These are phyloP conservation scores for Ctenomys sociabilis DNA, from an alignment of 2,113 vertebrate species.

Conservation along the genomic window DNA sequence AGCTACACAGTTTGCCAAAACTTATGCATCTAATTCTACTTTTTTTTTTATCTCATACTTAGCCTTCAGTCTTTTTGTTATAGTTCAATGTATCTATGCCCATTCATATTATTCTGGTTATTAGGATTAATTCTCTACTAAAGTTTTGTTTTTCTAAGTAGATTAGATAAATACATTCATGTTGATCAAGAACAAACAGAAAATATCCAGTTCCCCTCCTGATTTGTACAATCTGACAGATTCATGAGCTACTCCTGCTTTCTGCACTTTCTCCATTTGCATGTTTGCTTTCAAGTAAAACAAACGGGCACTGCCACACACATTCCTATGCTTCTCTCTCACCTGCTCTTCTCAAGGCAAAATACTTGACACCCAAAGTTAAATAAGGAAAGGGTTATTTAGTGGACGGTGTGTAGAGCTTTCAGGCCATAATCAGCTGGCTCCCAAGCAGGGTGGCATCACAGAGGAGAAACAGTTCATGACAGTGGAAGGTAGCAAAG, in stretches of 20 bases:
- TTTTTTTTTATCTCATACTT: neutral
- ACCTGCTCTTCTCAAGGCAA: neutral
- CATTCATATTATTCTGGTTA: neutral
- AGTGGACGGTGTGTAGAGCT: neutral
- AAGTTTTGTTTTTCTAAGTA: neutral
- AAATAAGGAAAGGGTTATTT: neutral
- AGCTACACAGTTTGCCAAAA: neutral
- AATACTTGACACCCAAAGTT: neutral
- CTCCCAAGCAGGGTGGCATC: neutral
- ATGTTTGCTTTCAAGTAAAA: neutral
- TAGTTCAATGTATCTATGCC: neutral
- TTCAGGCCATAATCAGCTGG: neutral
- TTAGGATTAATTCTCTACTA: constrained; percentile 11
- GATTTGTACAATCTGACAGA: neutral
- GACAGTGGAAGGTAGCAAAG: neutral
- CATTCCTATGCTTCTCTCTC: neutral
- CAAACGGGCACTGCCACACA: neutral
- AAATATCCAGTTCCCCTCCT: neutral
- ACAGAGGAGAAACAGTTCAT: neutral
- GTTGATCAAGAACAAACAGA: neutral
- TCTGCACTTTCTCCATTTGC: neutral
- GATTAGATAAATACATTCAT: neutral
- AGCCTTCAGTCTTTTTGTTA: neutral
- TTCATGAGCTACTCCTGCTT: neutral
- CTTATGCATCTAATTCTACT: neutral